These are phyloP conservation scores for Thryonomys swinderianus DNA, from an alignment of 2,113 vertebrate genomes.

Conservation along the genomic window DNA sequence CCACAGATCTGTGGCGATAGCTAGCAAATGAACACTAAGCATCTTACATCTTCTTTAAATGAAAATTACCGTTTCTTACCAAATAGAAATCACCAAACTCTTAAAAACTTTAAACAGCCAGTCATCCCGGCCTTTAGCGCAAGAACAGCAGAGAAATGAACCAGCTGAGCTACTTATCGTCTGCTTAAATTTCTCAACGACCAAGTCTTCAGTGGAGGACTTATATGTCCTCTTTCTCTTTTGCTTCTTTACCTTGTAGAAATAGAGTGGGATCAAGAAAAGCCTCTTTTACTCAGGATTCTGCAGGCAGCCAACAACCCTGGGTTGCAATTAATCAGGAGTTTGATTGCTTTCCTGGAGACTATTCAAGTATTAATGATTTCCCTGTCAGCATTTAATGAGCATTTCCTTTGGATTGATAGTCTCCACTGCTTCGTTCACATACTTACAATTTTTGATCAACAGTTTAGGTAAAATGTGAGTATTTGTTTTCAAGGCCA, in stretches of 20 bases:
- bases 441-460: constrained; percentile 50
- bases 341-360: constrained; percentile 15
- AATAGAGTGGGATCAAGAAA: not conserved
- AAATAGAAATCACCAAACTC: not conserved
- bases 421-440: constrained; percentile 55
- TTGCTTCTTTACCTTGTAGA: constrained; percentile 62
- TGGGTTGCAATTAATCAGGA: constrained; percentile 50
- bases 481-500: constrained; percentile 38
- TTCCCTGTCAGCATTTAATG: constrained; percentile 60
- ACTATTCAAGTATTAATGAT: constrained; percentile 45
- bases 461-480: constrained; percentile 48
- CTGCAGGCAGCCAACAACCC: not conserved
- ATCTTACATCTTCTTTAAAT: constrained; percentile 42
- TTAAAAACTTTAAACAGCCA: not conserved
- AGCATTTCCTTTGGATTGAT: constrained; percentile 48
- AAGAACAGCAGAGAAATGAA: constrained; percentile 32
- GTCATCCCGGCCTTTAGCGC: constrained; percentile 18
- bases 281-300: constrained; percentile 48
- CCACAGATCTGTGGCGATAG: constrained; percentile 20
- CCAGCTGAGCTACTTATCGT: constrained; percentile 48
- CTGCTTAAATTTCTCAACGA: constrained; percentile 69
- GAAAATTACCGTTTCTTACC: constrained; percentile 47
- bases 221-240: constrained; percentile 67
- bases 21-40: constrained; percentile 58
- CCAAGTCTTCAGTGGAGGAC: constrained; percentile 42